A percentile compares a stretch with the other conserved stretches of the same genome.
Conservation (phyloP, 2,888 invertebrate species). For the Torymus auratus region DNA sequence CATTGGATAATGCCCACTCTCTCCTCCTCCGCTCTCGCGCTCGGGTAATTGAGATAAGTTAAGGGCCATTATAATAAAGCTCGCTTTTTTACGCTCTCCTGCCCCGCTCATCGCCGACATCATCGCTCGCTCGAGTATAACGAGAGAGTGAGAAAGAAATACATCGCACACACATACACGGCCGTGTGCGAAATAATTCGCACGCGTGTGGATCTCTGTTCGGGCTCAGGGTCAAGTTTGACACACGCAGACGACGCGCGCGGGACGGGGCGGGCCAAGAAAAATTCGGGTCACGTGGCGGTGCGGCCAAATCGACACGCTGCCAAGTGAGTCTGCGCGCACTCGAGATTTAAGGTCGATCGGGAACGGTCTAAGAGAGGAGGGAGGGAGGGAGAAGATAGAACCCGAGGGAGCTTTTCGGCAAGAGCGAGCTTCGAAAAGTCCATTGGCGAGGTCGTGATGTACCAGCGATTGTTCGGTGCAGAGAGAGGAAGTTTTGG, state of each 20-base stretch:
- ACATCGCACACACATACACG: too few species aligned
- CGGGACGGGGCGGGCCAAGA: constrained; percentile 59
- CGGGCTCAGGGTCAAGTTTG: constrained; percentile 64
- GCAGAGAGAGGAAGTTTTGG: too few species aligned
- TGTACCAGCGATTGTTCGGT: too few species aligned
- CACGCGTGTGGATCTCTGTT: too few species aligned
- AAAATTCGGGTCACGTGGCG: constrained; percentile 62
- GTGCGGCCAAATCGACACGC: constrained; percentile 52
- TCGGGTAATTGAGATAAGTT: constrained; percentile 53
- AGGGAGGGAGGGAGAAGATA: too few species aligned
- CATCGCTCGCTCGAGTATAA: too few species aligned
- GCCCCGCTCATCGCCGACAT: too few species aligned
- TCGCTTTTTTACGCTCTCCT: constrained; percentile 34
- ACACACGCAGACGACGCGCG: constrained; percentile 38
- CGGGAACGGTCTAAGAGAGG: constrained; percentile 33
- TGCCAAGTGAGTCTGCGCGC: constrained; percentile 61
- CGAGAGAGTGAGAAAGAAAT: too few species aligned
- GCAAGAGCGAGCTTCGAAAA: too few species aligned
- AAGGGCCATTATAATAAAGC: constrained; percentile 52
- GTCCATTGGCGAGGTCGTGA: too few species aligned
- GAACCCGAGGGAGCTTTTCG: too few species aligned
- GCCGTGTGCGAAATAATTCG: too few species aligned
- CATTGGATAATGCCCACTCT: constrained; percentile 43
- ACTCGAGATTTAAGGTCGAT: constrained; percentile 64
- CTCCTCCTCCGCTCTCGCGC: background rate